Evolutionary conservation across 2,113 vertebrate genomes (phyloP).

Genomic region (Herpetotheres cachinnans): DNA sequence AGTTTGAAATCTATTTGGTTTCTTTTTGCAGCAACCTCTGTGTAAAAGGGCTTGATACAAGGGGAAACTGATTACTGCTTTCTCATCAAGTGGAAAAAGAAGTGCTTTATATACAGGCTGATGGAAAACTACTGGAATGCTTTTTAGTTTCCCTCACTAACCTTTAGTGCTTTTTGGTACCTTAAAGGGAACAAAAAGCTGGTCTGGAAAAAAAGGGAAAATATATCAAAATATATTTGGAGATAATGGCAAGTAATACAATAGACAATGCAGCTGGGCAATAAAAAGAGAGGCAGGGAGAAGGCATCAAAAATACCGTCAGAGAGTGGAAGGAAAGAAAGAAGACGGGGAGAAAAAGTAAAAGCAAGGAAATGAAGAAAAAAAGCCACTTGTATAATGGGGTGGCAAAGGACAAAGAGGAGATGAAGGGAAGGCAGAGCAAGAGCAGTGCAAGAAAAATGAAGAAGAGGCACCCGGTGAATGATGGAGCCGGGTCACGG

Average conservation of each 20-base stretch:
- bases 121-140: conserved; percentile 64
- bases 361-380: background rate
- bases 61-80: conserved; percentile 52
- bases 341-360: background rate
- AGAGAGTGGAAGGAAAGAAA: background rate
- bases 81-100: conserved; percentile 58
- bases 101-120: conserved; percentile 47
- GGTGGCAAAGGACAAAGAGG: background rate
- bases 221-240: conserved; percentile 50
- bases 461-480: background rate
- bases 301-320: background rate
- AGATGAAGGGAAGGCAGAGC: background rate
- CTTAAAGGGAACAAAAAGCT: conserved; percentile 40
- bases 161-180: conserved; percentile 22
- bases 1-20: conserved; percentile 37
- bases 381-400: background rate
- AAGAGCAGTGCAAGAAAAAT: background rate
- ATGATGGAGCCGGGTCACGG: background rate
- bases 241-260: conserved; percentile 32
- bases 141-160: conserved; percentile 37
- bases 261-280: background rate
- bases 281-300: background rate
- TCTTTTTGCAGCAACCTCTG: conserved; percentile 33
- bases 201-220: background rate
- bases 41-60: conserved; percentile 36